Evolutionary conservation across 2,888 invertebrate species (phyloP).

Genomic region (Tenthredo notha): DNA sequence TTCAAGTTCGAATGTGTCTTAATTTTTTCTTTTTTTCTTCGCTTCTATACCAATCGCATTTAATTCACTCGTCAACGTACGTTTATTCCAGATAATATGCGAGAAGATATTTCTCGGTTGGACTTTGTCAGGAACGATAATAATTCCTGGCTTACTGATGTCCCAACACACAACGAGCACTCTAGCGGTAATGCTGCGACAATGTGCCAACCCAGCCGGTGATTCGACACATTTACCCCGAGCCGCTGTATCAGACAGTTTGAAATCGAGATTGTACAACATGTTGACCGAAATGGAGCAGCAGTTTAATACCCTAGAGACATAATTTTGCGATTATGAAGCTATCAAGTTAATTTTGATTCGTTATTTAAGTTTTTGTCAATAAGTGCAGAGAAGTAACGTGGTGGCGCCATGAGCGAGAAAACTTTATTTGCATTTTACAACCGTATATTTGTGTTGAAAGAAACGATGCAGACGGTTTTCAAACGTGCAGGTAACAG

Average conservation of each 20-base stretch:
- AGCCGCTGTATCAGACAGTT: conserved; percentile 78
- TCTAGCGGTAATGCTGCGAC: conserved; percentile 81
- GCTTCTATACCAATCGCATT: neutral
- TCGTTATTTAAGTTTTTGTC: neutral
- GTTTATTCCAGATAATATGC: conserved; percentile 81
- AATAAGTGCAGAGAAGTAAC: neutral
- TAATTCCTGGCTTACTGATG: conserved; percentile 83
- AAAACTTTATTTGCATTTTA: neutral
- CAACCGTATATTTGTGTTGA: neutral
- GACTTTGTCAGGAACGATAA: conserved; percentile 82
- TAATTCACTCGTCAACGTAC: neutral
- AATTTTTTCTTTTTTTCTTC: neutral
- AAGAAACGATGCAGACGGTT: neutral
- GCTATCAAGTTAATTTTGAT: neutral
- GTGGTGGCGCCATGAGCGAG: neutral
- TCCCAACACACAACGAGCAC: conserved; percentile 82
- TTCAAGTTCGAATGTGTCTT: neutral
- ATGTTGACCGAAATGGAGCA: conserved; percentile 79
- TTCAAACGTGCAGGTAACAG: neutral
- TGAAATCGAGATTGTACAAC: conserved; percentile 80
- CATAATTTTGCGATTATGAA: neutral
- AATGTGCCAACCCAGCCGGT: conserved; percentile 81
- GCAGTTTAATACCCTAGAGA: conserved; percentile 65
- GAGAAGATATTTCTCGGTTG: conserved; percentile 85
- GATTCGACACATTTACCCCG: conserved; percentile 78